Base-by-base conservation (phyloP, 2,113 vertebrate species). In the Tupaia chinensis region DNA sequence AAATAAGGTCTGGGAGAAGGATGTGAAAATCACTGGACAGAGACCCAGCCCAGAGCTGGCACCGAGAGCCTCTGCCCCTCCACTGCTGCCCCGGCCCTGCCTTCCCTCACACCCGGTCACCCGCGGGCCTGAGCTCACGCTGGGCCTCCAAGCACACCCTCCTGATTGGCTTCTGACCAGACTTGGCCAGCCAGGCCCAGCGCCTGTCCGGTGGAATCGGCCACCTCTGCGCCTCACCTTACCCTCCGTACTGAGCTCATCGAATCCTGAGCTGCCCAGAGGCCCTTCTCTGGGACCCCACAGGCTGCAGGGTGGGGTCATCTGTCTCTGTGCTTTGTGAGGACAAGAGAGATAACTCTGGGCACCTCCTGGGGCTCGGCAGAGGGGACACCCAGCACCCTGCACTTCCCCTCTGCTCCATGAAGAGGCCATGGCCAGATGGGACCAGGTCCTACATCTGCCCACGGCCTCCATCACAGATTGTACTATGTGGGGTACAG, bases 91-190 rank as follows among this genome's bases (percentile, higher is more conserved):
- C 25, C 11, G 53, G 6, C 29, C n/a, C 25, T 19, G 15, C 15
- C 25, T 27, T 27, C 84, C 44, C 4, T 0, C 25, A 0, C 0
- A 2, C n/a, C 9, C 0, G 73, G 4, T 16, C 11, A 8, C 23
- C 29, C 2, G 14, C 32, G 15, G 73, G 56, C 76, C 56, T 29
- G 22, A 5, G 11, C 29, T 79, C 23, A 6, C 0, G 0, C 34
- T 4, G 9, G 12, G 1, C 32, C 76, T 53, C 22, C 8, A 0
- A 5, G 17, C 13, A 5, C 0, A 27, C 6, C 20, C 10, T 20
- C 54, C 29, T 61, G 44, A 7, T 10, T 20, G 14, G 9, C 1
- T 29, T 9, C 23, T 13, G 3, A 34, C 23, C 29, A 16, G 54
- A 20, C 25, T 11, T 3, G 17, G 3, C 66, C n/a, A 17, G 44